phyloP scores from a whole-genome alignment of 2,888 invertebrate genomes.

The Archips xylosteana region DNA sequence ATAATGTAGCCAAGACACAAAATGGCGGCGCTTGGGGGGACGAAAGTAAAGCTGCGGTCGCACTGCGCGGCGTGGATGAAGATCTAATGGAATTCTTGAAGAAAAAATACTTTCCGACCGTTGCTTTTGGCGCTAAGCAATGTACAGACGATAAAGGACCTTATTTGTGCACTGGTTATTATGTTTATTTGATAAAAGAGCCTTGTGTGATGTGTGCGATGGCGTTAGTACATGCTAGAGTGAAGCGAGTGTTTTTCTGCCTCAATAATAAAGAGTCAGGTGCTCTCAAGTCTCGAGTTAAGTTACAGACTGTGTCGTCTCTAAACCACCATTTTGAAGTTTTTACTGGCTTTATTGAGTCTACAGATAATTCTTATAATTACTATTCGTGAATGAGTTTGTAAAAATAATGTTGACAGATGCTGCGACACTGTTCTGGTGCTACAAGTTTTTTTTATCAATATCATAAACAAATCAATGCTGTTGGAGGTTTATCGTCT shows the following conservation, averaged over 20 bases:
- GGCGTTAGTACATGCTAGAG: slow-evolving; percentile 97
- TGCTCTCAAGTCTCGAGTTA: slow-evolving; percentile 89
- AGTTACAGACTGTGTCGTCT: slow-evolving; percentile 91
- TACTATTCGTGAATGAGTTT: neutral
- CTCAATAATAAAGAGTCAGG: slow-evolving; percentile 85
- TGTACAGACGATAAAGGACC: slow-evolving; percentile 81
- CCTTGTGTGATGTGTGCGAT: slow-evolving; percentile 98
- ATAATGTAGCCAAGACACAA: slow-evolving; percentile 93
- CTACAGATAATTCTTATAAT: neutral
- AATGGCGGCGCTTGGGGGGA: slow-evolving; percentile 90
- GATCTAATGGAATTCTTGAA: slow-evolving; percentile 66
- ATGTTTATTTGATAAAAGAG: slow-evolving; percentile 92
- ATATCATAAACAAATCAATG: too few relatives aligned
- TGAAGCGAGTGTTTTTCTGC: slow-evolving; percentile 92
- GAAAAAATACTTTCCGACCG: slow-evolving; percentile 57
- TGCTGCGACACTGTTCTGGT: neutral
- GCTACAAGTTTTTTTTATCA: neutral
- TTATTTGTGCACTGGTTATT: slow-evolving; percentile 95
- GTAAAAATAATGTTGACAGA: too few relatives aligned
- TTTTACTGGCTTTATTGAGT: slow-evolving; percentile 85
- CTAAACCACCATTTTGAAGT: slow-evolving; percentile 98
- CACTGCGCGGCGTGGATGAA: slow-evolving; percentile 70
- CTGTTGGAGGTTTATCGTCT: too few relatives aligned
- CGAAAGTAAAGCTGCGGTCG: slow-evolving; percentile 21
- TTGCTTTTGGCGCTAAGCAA: slow-evolving; percentile 79